These are phyloP conservation scores for Drosophila santomea DNA, from an alignment of 1,140 invertebrate species.

Conservation along the genomic window DNA sequence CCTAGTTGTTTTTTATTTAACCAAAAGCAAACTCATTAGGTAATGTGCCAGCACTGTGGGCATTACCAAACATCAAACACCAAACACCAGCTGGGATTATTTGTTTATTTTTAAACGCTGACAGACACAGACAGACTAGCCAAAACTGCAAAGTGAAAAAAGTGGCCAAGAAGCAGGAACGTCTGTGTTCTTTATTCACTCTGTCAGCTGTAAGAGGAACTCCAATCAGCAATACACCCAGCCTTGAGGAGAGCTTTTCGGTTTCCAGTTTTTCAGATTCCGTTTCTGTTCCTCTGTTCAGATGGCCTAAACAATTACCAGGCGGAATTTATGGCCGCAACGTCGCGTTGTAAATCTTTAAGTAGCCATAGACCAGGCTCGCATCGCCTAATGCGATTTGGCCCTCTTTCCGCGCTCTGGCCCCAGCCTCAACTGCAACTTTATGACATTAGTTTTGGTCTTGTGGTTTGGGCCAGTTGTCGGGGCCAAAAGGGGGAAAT, in stretches of 20 bases:
- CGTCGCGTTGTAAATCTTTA: constrained; percentile 58
- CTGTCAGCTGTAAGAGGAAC: constrained; percentile 30
- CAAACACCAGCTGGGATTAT: constrained; percentile 33
- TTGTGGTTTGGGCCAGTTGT: constrained; percentile 19
- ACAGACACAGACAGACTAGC: constrained; percentile 21
- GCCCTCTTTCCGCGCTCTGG: constrained; percentile 15
- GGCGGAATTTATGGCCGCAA: constrained; percentile 48
- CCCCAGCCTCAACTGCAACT: constrained; percentile 31
- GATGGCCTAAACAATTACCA: constrained; percentile 40
- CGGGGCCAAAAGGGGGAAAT: background rate
- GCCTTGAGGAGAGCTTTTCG: constrained; percentile 51
- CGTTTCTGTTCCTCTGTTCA: constrained; percentile 4
- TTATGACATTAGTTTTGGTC: constrained; percentile 61
- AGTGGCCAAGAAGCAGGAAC: constrained; percentile 23
- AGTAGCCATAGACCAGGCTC: constrained; percentile 57
- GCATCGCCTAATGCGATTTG: constrained; percentile 56
- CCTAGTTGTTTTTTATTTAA: constrained; percentile 8
- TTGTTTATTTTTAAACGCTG: constrained; percentile 52
- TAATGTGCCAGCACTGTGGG: constrained; percentile 30
- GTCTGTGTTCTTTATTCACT: constrained; percentile 36
- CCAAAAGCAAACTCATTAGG: constrained; percentile 35
- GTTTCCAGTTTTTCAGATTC: constrained; percentile 18
- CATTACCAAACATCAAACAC: constrained; percentile 42
- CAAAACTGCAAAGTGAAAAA: background rate
- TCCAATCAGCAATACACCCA: constrained; percentile 27